Evolutionary conservation across 1,140 invertebrate species (phyloP).

Genomic region (Sitophilus oryzae): DNA sequence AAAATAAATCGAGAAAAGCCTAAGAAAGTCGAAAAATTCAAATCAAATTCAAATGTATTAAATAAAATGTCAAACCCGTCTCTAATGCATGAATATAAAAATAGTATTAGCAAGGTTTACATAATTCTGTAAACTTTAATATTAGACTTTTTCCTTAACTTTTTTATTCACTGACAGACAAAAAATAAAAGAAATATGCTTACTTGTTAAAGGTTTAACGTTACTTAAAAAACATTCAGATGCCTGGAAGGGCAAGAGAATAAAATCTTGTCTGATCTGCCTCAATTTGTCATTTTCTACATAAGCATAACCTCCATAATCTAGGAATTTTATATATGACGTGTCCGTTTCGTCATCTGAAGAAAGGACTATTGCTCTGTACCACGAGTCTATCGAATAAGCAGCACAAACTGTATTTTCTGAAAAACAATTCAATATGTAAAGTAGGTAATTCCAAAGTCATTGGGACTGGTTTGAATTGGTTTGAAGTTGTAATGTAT

Average conservation of each 20-base stretch:
- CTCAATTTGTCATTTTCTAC: conserved; percentile 69
- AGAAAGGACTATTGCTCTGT: conserved; percentile 75
- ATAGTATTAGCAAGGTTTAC: no score
- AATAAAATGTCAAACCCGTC: background rate
- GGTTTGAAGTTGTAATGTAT: no score
- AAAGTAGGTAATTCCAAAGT: no score
- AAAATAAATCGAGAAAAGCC: background rate
- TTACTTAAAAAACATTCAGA: conserved; percentile 88
- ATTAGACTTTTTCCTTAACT: no score
- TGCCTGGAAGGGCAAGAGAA: conserved; percentile 91
- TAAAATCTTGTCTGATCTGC: conserved; percentile 88
- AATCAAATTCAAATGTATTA: background rate
- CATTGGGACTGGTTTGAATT: no score
- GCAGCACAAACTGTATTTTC: conserved; percentile 85
- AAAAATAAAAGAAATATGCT: no score
- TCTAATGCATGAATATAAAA: background rate
- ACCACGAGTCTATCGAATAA: conserved; percentile 78
- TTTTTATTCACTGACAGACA: no score
- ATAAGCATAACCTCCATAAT: conserved; percentile 86
- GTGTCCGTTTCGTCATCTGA: conserved; percentile 59
- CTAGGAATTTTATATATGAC: conserved; percentile 83
- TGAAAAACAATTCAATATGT: no score
- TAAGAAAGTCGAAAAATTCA: conserved; percentile 7
- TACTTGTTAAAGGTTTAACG: conserved; percentile 78
- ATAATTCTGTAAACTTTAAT: no score